A percentile compares a stretch with the other conserved stretches of the same genome.
Evolutionary conservation across 2,888 invertebrate genomes (phyloP).

Genomic region (Vandiemenella viatica): DNA sequence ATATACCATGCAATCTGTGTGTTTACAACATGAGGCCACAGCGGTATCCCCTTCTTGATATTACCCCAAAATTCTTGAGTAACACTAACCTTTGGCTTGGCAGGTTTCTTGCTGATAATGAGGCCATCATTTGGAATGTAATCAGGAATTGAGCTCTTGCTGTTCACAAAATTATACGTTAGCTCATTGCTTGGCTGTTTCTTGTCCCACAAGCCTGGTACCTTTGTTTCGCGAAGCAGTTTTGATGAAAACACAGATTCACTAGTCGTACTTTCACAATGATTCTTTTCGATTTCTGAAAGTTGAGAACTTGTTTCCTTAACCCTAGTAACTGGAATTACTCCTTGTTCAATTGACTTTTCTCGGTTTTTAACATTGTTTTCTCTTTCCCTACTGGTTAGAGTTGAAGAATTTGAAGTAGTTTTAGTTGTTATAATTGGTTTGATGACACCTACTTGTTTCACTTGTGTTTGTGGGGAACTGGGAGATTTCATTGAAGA

Average conservation of each 20-base stretch:
- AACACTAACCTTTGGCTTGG: neutral
- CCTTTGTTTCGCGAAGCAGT: constrained; percentile 14
- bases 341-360: constrained; percentile 39
- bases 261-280: no score
- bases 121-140: constrained; percentile 82
- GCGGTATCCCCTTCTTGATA: no score
- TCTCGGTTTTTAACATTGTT: constrained; percentile 52
- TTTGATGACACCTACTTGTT: constrained; percentile 36
- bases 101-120: constrained; percentile 4
- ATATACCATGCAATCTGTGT: no score
- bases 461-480: constrained; percentile 23
- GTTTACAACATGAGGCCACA: no score
- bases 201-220: constrained; percentile 27
- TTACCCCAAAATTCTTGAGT: no score
- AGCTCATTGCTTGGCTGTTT: constrained; percentile 41
- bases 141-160: constrained; percentile 68
- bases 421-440: constrained; percentile 25
- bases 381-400: constrained; percentile 45
- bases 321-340: no score
- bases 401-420: constrained; percentile 1
- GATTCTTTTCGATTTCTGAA: no score
- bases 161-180: constrained; percentile 75
- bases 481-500: constrained; percentile 7
- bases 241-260: no score
- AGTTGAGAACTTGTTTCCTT: no score